These are phyloP conservation scores for Drosophila tani DNA, from an alignment of 1,140 invertebrate genomes.

Conservation along the genomic window DNA sequence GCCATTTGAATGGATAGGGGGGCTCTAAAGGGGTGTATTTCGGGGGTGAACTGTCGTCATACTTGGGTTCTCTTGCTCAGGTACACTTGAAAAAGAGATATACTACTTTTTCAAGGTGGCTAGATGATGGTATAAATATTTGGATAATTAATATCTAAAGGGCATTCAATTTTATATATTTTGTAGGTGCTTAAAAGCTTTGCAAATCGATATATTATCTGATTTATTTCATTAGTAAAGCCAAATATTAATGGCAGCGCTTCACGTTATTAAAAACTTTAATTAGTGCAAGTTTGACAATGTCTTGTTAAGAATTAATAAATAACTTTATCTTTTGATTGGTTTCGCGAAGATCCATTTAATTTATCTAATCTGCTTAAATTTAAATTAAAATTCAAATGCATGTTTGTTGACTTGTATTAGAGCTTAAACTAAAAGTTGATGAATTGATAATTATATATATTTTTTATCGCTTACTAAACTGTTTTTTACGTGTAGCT, in stretches of 20 bases:
- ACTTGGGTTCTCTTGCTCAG: conserved; percentile 11
- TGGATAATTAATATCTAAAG: not conserved
- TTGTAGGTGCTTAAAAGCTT: not conserved
- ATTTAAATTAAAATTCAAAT: no score
- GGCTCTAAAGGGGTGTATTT: not conserved
- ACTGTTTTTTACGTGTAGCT: conserved; percentile 17
- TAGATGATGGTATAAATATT: not conserved
- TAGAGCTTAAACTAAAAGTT: no score
- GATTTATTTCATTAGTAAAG: no score
- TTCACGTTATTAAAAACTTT: not conserved
- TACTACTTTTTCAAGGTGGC: not conserved
- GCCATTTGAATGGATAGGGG: not conserved
- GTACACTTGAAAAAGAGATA: conserved; percentile 7
- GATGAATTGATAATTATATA: no score
- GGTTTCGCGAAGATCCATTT: no score
- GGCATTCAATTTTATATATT: no score
- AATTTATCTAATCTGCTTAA: no score
- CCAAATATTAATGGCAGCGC: no score
- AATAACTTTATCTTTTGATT: no score
- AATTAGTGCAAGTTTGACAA: no score
- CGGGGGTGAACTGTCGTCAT: conserved; percentile 29
- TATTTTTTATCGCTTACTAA: not conserved
- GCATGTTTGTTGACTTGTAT: no score
- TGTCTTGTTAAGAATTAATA: no score
- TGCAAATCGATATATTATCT: not conserved